Base-by-base conservation (phyloP, 2,888 invertebrate genomes). In the Cosmopolites sordidus region DNA sequence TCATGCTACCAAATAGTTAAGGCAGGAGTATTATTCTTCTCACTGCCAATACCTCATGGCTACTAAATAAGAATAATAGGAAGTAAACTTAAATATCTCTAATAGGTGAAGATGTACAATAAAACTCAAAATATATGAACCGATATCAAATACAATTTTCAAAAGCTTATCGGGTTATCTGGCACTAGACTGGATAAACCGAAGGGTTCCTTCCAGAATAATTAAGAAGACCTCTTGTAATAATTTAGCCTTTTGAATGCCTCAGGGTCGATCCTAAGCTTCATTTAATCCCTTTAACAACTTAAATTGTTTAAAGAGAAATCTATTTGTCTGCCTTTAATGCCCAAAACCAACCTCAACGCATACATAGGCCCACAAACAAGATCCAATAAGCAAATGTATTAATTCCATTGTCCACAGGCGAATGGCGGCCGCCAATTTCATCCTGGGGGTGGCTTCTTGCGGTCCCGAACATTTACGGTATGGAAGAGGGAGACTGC, bases 311-410 rank as follows among this genome's bases (percentile, higher is more conserved):
- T 44, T 41, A 48, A 49, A 37, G 49, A 45, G 54, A 41, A 53
- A 54, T 49, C 54, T 54, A 54, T 54, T 54, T 54, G 45, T 45
- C 41, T 38, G 39, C 16, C 12, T 33, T 22, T 54, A 54, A 44
- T 49, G 6, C 48, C 49, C 49, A 41, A 45, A 54, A 54, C 54
- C 48, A 44, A 54, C 54, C 54, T 17, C 54, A 54, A 40, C 44
- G 54, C 40, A 51, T 41, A 45, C 41, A 51, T 45, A 51, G 51
- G 38, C 54, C 44, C 45, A 33, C 48, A 49, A 54, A 49, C 54
- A 50, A 50, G 50, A 56, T 56, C 56, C 56, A 51, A 51, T 56
- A 56, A 56, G 56, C 56, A 56, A 56, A 56, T 51, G 56, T 51
- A 51, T 56, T 56, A 56, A 56, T 56, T 47, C 45, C 45, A 56